Base-by-base conservation (phyloP, 2,888 invertebrate genomes). In the Metallyticus violacea region DNA sequence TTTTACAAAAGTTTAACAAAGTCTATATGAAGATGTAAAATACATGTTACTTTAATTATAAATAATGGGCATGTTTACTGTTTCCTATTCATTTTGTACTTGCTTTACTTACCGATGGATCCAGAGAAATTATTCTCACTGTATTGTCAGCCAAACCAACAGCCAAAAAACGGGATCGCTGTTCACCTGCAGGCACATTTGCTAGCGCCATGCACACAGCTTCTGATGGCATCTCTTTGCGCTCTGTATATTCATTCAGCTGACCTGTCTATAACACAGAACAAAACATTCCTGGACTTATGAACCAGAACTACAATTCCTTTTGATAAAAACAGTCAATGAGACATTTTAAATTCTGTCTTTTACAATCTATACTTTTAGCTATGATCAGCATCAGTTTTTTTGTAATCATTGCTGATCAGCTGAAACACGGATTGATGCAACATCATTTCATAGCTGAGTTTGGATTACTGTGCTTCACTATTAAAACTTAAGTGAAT, bases 181-280 rank as follows among this genome's bases (percentile, higher is more conserved):
- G 98, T 91, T 99, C 99, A 6, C 99, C 99, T 1, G 96, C 94
- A 0, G 99, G 98, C 0, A 99, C 99, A 86, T 97, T 97, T 0
- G 98, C 99, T 88, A 99, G 92, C 0, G 98, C 99, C 99, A 99
- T 99, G 91, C 99, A 99, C 89, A 99, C 96, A 0, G 99, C 99
- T 92, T 99, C 99, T 0, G 97, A 96, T 6, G 98, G 97, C 95
- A 99, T 96, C 91, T 99, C 98, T 90, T 99, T 98, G 9, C 99
- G 94, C 91, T 99, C 99, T 7, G 98, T 99, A 91, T 99, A 99
- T 91, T 99, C 99, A 92, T 99, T 99, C 84, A 99, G 93, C 92
- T 99, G 98, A 0, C 99, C 99, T 89, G 98, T 97, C 98, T 99
- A 15, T 62, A 62, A 15, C 3, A 29, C 6, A 6, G 15, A 62